These are phyloP conservation scores for Drosophila neotestacea DNA, from an alignment of 2,888 invertebrate genomes.

Conservation along the genomic window DNA sequence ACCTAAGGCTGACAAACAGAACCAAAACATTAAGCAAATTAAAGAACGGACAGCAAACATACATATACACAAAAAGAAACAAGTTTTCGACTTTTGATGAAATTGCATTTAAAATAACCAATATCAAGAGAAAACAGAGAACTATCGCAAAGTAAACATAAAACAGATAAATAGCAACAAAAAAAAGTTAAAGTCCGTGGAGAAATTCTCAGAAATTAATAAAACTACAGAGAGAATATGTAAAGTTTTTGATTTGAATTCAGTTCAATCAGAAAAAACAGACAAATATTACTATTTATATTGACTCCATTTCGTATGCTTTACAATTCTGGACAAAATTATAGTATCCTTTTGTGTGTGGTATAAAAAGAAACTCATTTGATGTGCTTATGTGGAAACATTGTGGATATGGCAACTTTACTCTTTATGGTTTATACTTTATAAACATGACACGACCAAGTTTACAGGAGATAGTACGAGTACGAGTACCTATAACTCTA, in stretches of 20 bases:
- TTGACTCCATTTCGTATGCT: too few species aligned
- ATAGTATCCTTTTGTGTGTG: neutral
- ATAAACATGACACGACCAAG: constrained; percentile 7
- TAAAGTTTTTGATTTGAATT: too few species aligned
- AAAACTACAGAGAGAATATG: too few species aligned
- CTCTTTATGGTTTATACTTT: neutral
- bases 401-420: neutral
- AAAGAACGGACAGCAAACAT: neutral
- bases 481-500: constrained; percentile 19
- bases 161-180: too few species aligned
- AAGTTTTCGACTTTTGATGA: too few species aligned
- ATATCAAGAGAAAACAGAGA: neutral
- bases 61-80: too few species aligned
- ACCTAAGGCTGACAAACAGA: constrained; percentile 37
- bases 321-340: neutral
- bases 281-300: too few species aligned
- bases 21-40: constrained; percentile 24
- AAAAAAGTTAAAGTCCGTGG: too few species aligned
- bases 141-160: too few species aligned
- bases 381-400: neutral
- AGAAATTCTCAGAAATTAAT: too few species aligned
- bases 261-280: too few species aligned
- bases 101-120: neutral
- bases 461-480: constrained; percentile 2
- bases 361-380: too few species aligned